Evolutionary conservation across 1,140 invertebrate species (phyloP), one percentile per base, ranked within the genome.

Genomic region (Hypothenemus hampei): DNA sequence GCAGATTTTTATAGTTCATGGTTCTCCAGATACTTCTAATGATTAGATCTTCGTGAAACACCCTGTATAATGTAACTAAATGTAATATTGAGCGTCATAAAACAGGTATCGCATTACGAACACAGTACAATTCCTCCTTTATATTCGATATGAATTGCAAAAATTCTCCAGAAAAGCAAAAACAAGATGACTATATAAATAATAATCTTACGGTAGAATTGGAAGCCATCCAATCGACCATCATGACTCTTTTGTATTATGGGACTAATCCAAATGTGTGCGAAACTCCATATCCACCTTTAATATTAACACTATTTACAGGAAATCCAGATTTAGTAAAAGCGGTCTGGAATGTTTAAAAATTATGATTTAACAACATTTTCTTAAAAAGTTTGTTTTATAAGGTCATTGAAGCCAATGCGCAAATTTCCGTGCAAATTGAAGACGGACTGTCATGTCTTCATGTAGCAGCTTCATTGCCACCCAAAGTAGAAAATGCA

Each of bases 201-300:
- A 13, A 57, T n/a, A 13, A 23, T 18, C n/a, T 24, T 5, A 11
- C 23, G 35, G 2, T 10, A 0, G 16, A 23, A 33, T 19, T 54
- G 15, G 37, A 54, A 46, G 5, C 16, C 13, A 46, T 15, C 7
- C 31, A 54, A 11, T 19, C 46, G 7, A 75, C 74, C 0, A 74
- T 77, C 47, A 50, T 63, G 2, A 67, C 71, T 47, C 55, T 79
- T 22, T 53, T 78, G 26, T 41, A 60, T 11, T 65, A 70, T 51
- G 75, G 75, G 8, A 72, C 75, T 5, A 59, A 76, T 63, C 74
- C 75, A 1, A 71, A 66, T 35, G 52, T 67, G 29, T 65, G 73
- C 3, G 58, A 63, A 39, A 72, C 72, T 58, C 76, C 77, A 11
- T 66, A 76, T n/a, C 67, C 74, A 13, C 64, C 72, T 0, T 31